A percentile compares a stretch with the other conserved stretches of the same genome.
Evolutionary conservation across 1,140 invertebrate genomes (phyloP).

Genomic region (Oncopodura yosiiana): DNA sequence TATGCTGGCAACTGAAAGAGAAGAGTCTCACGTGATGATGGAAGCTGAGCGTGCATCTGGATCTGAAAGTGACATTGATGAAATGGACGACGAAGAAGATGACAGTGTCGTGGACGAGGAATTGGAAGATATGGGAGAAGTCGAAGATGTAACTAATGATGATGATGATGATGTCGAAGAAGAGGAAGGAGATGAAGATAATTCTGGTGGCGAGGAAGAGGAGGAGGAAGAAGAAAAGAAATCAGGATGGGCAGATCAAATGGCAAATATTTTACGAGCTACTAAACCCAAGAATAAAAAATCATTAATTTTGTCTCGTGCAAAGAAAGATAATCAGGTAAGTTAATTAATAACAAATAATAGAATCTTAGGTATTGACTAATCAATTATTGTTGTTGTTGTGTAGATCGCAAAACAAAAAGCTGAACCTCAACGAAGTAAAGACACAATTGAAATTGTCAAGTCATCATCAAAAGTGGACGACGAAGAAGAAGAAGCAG

Average conservation of each 20-base stretch:
- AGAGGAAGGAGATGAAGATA: constrained; percentile 20
- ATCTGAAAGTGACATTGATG: too few relatives aligned
- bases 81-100: background rate
- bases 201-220: constrained; percentile 5
- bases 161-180: background rate
- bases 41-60: too few relatives aligned
- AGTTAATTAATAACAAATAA: constrained; percentile 26
- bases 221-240: constrained; percentile 37
- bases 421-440: too few relatives aligned
- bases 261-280: constrained; percentile 55
- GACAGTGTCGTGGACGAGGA: background rate
- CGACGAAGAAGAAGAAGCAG: too few relatives aligned
- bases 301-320: constrained; percentile 52
- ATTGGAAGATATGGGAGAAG: background rate
- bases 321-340: constrained; percentile 42
- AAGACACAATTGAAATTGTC: too few relatives aligned
- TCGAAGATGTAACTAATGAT: background rate
- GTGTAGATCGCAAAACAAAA: too few relatives aligned
- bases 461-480: too few relatives aligned
- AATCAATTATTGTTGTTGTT: too few relatives aligned
- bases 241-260: constrained; percentile 44
- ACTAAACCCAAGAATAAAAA: constrained; percentile 65
- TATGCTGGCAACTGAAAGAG: too few relatives aligned
- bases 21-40: too few relatives aligned
- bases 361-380: too few relatives aligned